A percentile compares a stretch with the other conserved stretches of the same genome.
Evolutionary conservation across 2,113 vertebrate species (phyloP).

Genomic region (Ciconia boyciana): DNA sequence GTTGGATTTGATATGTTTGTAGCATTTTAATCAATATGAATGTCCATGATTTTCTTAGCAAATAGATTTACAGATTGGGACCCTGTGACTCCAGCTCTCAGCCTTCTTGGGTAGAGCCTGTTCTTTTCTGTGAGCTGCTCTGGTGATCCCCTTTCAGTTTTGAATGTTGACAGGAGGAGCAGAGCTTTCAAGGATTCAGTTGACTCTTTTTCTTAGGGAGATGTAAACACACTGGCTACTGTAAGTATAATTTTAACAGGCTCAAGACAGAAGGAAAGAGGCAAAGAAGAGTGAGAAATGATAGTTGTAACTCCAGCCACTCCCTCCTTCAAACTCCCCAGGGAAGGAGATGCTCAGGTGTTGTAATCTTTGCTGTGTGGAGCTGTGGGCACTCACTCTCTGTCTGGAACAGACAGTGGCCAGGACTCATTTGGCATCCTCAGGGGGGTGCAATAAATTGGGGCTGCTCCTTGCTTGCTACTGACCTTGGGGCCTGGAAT

Average conservation of each 20-base stretch:
- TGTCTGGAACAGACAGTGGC: neutral
- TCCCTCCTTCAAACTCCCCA: neutral
- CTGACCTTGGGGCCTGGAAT: neutral
- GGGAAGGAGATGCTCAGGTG: neutral
- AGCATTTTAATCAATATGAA: neutral
- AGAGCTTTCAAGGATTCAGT: neutral
- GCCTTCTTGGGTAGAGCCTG: neutral
- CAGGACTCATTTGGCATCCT: neutral
- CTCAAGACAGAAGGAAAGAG: neutral
- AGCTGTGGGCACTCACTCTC: neutral
- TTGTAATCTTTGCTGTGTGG: neutral
- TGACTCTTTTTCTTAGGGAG: neutral
- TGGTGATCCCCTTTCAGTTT: neutral
- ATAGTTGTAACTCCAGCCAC: neutral
- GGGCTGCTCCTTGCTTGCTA: rapidly evolving
- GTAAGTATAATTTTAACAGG: neutral
- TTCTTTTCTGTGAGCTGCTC: neutral
- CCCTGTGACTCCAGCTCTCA: neutral
- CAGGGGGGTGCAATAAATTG: neutral
- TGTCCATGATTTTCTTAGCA: neutral
- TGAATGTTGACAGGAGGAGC: neutral
- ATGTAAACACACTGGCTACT: neutral
- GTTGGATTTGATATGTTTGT: neutral
- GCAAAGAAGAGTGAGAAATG: neutral
- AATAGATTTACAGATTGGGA: neutral